These are phyloP conservation scores for Drosophila sp. DNA, from an alignment of 1,140 invertebrate genomes.

Conservation along the genomic window DNA sequence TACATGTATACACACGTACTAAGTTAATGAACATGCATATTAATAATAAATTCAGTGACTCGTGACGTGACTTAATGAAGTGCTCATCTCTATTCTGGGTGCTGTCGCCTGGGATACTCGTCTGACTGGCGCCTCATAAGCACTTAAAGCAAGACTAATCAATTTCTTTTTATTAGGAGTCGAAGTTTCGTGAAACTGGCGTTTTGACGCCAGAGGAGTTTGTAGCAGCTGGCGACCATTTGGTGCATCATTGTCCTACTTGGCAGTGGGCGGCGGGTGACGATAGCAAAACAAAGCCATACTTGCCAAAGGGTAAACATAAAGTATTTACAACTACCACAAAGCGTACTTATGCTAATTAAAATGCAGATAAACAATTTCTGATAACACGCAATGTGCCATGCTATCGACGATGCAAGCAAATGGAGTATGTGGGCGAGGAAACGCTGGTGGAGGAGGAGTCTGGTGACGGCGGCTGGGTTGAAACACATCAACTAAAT, in stretches of 20 bases:
- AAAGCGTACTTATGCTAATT: slow-evolving; percentile 22
- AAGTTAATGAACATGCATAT: not conserved
- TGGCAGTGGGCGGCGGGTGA: slow-evolving; percentile 99
- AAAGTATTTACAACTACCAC: slow-evolving; percentile 9
- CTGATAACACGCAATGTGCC: slow-evolving; percentile 98
- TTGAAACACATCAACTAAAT: slow-evolving; percentile 95
- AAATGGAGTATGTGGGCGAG: slow-evolving; percentile 96
- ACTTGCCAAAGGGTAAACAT: slow-evolving; percentile 89
- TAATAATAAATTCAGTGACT: slow-evolving; percentile 21
- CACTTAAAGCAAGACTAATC: slow-evolving; percentile 6
- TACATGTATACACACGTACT: not conserved
- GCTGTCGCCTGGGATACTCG: slow-evolving; percentile 13
- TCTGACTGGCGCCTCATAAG: not conserved
- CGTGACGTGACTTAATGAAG: slow-evolving; percentile 8
- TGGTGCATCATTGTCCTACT: slow-evolving; percentile 99
- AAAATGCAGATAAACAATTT: slow-evolving; percentile 94
- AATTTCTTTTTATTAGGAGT: slow-evolving; percentile 89
- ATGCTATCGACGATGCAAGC: slow-evolving; percentile 96
- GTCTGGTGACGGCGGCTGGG: slow-evolving; percentile 97
- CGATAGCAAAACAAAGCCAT: slow-evolving; percentile 92
- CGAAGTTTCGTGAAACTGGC: slow-evolving; percentile 99
- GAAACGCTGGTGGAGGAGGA: slow-evolving; percentile 95
- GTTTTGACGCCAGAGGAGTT: slow-evolving; percentile 98
- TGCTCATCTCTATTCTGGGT: slow-evolving; percentile 20
- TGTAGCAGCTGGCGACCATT: slow-evolving; percentile 98